Percentiles rank a stretch among this genome's conserved stretches.
Conservation (phyloP, 1,140 invertebrate species). For the Ladona fulva region DNA sequence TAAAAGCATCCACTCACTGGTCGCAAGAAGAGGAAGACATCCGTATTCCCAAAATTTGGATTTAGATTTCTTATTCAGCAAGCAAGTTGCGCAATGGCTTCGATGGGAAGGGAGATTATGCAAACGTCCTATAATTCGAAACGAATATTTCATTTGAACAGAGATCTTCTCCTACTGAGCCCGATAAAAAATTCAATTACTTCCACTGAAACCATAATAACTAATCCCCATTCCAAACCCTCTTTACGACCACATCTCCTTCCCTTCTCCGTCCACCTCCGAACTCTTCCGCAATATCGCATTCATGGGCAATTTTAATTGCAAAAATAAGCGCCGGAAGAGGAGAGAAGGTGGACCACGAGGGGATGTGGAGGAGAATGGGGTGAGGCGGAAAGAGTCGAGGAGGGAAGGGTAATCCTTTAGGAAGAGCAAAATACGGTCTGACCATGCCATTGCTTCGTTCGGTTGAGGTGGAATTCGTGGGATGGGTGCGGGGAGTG, state of each 20-base stretch:
- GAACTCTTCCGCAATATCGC: slow-evolving; percentile 3
- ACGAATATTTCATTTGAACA: too few relatives aligned
- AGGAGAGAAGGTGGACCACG: too few relatives aligned
- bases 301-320: slow-evolving; percentile 10
- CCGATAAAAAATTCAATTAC: slow-evolving; percentile 5
- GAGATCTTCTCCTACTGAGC: neutral
- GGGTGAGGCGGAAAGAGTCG: neutral
- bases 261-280: neutral
- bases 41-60: too few relatives aligned
- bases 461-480: neutral
- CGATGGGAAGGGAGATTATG: too few relatives aligned
- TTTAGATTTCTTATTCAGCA: too few relatives aligned
- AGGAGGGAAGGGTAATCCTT: neutral
- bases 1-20: too few relatives aligned
- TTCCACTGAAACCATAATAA: neutral
- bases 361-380: neutral
- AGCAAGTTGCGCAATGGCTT: too few relatives aligned
- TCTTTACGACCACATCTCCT: neutral
- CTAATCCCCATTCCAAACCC: neutral
- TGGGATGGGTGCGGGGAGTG: neutral
- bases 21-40: too few relatives aligned
- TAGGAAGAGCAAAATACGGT: neutral
- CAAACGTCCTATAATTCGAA: too few relatives aligned
- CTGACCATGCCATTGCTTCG: neutral
- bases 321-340: neutral